These are phyloP conservation scores for Drosophila ohnishii DNA, from an alignment of 1,140 invertebrate genomes.

Conservation along the genomic window DNA sequence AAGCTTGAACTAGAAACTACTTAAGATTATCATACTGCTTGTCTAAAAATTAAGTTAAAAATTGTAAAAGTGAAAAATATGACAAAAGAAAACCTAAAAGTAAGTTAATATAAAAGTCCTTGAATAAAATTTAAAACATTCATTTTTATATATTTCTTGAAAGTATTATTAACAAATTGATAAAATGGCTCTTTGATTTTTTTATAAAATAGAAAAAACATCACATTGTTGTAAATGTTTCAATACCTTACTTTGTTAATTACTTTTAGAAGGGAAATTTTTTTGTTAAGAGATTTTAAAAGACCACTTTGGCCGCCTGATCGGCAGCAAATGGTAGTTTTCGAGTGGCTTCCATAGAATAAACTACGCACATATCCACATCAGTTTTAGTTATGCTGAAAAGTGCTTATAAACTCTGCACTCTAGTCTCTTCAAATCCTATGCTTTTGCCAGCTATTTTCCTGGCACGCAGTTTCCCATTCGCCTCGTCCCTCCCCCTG, in stretches of 20 bases:
- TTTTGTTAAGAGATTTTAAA: neutral
- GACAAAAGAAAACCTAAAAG: too few relatives aligned
- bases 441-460: conserved; percentile 39
- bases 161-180: too few relatives aligned
- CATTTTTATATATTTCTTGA: too few relatives aligned
- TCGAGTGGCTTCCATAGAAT: neutral
- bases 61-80: neutral
- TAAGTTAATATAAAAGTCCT: too few relatives aligned
- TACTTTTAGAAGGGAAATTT: neutral
- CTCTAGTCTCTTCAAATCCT: conserved; percentile 36
- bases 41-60: neutral
- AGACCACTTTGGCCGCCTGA: neutral
- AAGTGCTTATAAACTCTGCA: conserved; percentile 66
- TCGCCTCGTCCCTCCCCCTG: neutral
- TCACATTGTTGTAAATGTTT: too few relatives aligned
- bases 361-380: conserved; percentile 8
- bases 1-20: neutral
- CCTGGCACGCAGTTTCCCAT: conserved; percentile 35
- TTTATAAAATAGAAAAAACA: too few relatives aligned
- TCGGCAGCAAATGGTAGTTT: neutral
- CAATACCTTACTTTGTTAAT: too few relatives aligned
- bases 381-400: conserved; percentile 57
- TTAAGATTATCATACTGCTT: neutral
- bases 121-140: too few relatives aligned
- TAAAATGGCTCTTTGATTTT: too few relatives aligned